Conservation (phyloP, 2,113 vertebrate species). For the Lathamus discolor region DNA sequence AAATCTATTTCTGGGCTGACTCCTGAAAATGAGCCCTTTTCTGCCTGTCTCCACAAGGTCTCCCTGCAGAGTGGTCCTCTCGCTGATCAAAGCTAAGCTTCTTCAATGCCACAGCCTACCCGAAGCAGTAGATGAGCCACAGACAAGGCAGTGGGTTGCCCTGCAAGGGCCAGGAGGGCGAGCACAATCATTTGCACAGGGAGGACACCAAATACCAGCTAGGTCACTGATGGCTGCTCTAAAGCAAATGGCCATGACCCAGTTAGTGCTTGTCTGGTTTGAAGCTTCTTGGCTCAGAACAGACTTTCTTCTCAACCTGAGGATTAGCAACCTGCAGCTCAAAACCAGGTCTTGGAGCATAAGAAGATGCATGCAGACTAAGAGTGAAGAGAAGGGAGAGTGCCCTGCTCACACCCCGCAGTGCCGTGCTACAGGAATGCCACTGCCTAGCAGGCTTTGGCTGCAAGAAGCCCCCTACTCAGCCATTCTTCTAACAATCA, state of each 20-base stretch:
- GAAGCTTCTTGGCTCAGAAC: background rate
- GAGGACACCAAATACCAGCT: background rate
- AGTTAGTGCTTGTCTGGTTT: background rate
- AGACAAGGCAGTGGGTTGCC: background rate
- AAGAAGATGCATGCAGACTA: background rate
- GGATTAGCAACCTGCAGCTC: background rate
- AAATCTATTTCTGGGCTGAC: background rate
- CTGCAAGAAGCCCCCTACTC: background rate
- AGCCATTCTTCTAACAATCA: background rate
- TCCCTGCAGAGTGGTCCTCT: background rate
- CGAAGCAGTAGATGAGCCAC: background rate
- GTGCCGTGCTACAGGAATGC: background rate
- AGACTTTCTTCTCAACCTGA: background rate
- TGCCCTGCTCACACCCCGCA: background rate
- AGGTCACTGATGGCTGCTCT: background rate
- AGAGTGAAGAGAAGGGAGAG: background rate
- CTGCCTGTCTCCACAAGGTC: background rate
- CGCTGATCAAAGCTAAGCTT: background rate
- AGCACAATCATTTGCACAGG: background rate
- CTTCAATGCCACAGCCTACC: background rate
- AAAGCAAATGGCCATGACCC: background rate
- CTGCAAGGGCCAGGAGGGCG: background rate
- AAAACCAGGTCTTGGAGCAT: background rate
- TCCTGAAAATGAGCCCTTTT: background rate
- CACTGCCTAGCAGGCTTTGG: rapidly evolving